phyloP scores from a whole-genome alignment of 2,113 vertebrate species.

The Ascaphus truei region DNA sequence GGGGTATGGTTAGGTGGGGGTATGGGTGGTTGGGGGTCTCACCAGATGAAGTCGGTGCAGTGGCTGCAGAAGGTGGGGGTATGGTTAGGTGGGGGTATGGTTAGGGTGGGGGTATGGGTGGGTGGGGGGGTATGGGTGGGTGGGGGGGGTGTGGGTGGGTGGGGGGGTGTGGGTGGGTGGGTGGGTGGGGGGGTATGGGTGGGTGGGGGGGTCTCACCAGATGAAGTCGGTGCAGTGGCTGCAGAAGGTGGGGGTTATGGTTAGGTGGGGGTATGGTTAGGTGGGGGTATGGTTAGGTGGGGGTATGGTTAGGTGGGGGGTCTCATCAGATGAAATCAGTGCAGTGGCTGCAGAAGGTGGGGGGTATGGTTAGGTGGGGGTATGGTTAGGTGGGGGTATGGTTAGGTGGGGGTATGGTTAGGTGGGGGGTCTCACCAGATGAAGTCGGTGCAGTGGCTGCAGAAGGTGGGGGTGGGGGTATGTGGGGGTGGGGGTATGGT shows the following conservation, averaged over 20 bases:
- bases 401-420: neutral
- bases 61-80: neutral
- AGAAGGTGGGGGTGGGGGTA: neutral
- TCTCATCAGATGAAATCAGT: neutral
- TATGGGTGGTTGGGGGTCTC: no score
- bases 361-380: neutral
- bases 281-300: neutral
- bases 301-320: neutral
- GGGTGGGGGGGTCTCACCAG: neutral
- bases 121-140: conserved; percentile 37
- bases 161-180: neutral
- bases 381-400: neutral
- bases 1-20: no score
- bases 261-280: neutral
- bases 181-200: neutral
- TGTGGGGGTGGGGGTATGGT: neutral
- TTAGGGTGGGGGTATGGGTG: conserved; percentile 68
- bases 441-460: neutral
- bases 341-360: conserved; percentile 70
- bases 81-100: no score
- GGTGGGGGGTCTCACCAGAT: neutral
- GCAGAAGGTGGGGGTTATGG: no score
- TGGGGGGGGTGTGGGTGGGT: neutral
- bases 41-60: no score
- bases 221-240: neutral